Evolutionary conservation across 2,888 invertebrate species (phyloP).

Genomic region (Keiferia lycopersicella): DNA sequence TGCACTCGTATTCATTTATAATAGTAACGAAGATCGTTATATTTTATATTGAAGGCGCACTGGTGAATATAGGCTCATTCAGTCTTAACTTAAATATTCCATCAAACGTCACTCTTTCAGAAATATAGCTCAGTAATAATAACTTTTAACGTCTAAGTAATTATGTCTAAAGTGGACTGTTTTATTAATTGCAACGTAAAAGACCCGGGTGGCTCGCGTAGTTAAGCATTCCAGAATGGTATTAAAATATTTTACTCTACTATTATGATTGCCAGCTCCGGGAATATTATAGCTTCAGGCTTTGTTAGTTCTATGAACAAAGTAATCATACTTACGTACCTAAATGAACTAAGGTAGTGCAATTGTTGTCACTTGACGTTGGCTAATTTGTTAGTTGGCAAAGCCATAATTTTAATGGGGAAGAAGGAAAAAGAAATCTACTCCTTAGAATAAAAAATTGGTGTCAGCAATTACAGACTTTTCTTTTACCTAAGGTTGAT

Average conservation of each 20-base stretch:
- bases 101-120: not conserved
- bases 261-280: not conserved
- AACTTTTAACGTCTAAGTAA: not conserved
- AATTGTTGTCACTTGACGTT: too few species aligned
- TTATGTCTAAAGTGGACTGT: constrained; percentile 48
- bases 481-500: too few species aligned
- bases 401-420: too few species aligned
- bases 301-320: not conserved
- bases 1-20: too few species aligned
- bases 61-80: not conserved
- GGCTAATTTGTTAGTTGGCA: too few species aligned
- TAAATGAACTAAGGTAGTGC: too few species aligned
- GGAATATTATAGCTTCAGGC: not conserved
- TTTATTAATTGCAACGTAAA: constrained; percentile 58
- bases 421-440: too few species aligned
- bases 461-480: too few species aligned
- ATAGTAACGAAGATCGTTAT: too few species aligned
- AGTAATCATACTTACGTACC: not conserved
- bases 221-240: not conserved
- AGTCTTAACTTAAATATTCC: not conserved
- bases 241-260: constrained; percentile 4
- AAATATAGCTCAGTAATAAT: constrained; percentile 27
- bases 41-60: too few species aligned
- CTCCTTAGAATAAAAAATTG: too few species aligned
- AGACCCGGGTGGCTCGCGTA: constrained; percentile 19